These are phyloP conservation scores for Danaus melanippus DNA, from an alignment of 1,140 invertebrate genomes.

Conservation along the genomic window DNA sequence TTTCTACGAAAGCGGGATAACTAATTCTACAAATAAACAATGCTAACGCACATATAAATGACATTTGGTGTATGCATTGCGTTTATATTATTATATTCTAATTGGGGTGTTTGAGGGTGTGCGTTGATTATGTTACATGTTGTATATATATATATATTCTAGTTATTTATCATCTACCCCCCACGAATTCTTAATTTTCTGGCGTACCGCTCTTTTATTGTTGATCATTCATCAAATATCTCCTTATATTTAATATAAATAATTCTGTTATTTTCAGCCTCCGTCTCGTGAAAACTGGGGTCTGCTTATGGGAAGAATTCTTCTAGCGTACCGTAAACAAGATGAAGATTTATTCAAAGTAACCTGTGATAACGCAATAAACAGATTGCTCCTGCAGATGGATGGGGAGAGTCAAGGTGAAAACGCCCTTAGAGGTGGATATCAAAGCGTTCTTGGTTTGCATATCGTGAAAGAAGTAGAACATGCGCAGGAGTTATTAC, in stretches of 20 bases:
- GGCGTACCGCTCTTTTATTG: no score
- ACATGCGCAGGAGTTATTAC: constrained; percentile 69
- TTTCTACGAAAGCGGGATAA: no score
- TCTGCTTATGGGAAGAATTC: constrained; percentile 50
- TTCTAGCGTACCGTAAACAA: constrained; percentile 45
- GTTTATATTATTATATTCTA: no score
- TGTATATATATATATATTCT: no score
- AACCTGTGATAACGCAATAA: constrained; percentile 36
- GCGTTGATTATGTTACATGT: no score
- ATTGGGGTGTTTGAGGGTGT: no score
- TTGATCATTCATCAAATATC: no score
- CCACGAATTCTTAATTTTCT: not conserved
- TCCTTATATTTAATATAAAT: constrained; percentile 1
- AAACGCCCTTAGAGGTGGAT: constrained; percentile 75
- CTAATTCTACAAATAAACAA: no score
- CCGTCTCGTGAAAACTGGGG: constrained; percentile 61
- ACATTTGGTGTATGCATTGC: no score
- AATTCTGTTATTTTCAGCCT: constrained; percentile 35
- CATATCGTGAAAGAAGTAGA: constrained; percentile 76
- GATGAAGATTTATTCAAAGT: constrained; percentile 31
- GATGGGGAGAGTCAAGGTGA: constrained; percentile 71
- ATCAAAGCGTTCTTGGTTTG: constrained; percentile 79
- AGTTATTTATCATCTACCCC: no score
- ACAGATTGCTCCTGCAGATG: constrained; percentile 43
- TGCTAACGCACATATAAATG: no score